Conservation (phyloP, 1,140 invertebrate species). For the Metopolophium dirhodum region DNA sequence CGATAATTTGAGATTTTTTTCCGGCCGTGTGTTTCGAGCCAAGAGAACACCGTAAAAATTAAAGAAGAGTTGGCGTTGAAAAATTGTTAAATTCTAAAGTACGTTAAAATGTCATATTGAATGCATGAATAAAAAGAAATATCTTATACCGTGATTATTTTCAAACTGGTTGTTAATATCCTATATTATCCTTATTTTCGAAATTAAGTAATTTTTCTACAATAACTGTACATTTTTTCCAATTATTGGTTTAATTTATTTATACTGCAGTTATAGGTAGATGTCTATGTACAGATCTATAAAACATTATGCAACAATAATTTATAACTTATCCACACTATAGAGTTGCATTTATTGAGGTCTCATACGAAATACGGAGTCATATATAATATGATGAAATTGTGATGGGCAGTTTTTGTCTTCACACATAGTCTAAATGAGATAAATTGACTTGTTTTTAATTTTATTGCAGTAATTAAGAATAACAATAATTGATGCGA, state of each 20-base stretch:
- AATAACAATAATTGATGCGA: conserved; percentile 22
- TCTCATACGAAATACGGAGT: not conserved
- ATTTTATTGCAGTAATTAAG: not conserved
- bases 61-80: conserved; percentile 5
- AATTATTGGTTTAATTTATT: not conserved
- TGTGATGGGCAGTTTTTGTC: not conserved
- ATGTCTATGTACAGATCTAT: not conserved
- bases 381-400: not conserved
- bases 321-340: not conserved
- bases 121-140: not conserved
- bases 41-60: not conserved
- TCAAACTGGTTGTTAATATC: not conserved
- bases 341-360: not conserved
- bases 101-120: not conserved
- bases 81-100: not conserved
- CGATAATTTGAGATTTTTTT: conserved; percentile 32
- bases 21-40: not conserved
- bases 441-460: conserved; percentile 15
- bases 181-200: not conserved
- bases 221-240: no score
- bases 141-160: not conserved
- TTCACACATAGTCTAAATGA: conserved; percentile 13
- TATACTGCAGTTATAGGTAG: not conserved
- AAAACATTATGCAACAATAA: not conserved
- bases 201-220: not conserved